These are phyloP conservation scores for Agonum fuliginosum DNA, from an alignment of 2,888 invertebrate genomes.

Conservation along the genomic window DNA sequence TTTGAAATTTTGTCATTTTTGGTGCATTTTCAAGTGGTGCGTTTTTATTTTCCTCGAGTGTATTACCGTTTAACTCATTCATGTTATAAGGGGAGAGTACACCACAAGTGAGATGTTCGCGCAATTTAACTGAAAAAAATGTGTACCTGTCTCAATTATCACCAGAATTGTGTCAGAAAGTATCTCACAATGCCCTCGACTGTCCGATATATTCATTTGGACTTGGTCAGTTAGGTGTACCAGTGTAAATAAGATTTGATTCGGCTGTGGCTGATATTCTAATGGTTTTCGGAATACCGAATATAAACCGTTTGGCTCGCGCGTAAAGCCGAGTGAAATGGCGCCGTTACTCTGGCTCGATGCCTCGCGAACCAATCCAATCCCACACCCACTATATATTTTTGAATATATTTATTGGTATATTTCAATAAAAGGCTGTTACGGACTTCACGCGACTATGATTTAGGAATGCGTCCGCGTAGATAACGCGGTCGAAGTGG, in stretches of 20 bases:
- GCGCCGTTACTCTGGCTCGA: constrained; percentile 42
- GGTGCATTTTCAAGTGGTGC: too few species aligned
- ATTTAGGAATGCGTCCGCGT: constrained; percentile 48
- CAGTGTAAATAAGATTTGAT: constrained; percentile 43
- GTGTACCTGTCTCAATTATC: too few species aligned
- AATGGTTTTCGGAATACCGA: constrained; percentile 7
- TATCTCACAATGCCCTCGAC: too few species aligned
- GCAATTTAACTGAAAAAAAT: too few species aligned
- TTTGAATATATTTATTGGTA: constrained; percentile 56
- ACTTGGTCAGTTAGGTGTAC: too few species aligned
- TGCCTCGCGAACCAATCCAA: constrained; percentile 43
- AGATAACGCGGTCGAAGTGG: constrained; percentile 36
- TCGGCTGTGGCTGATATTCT: constrained; percentile 34
- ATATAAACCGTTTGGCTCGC: constrained; percentile 33
- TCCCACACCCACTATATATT: constrained; percentile 43
- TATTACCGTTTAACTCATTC: too few species aligned
- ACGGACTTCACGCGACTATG: constrained; percentile 43
- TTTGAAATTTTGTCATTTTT: too few species aligned
- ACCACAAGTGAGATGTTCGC: too few species aligned
- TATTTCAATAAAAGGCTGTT: constrained; percentile 56
- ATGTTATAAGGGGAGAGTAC: too few species aligned
- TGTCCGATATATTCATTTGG: too few species aligned
- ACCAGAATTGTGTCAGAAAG: too few species aligned
- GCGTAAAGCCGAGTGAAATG: constrained; percentile 49
- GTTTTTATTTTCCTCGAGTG: too few species aligned